Evolutionary conservation across 2,797 vertebrate genomes (phyloP).

Genomic region (Otolemur crassicaudatus): DNA sequence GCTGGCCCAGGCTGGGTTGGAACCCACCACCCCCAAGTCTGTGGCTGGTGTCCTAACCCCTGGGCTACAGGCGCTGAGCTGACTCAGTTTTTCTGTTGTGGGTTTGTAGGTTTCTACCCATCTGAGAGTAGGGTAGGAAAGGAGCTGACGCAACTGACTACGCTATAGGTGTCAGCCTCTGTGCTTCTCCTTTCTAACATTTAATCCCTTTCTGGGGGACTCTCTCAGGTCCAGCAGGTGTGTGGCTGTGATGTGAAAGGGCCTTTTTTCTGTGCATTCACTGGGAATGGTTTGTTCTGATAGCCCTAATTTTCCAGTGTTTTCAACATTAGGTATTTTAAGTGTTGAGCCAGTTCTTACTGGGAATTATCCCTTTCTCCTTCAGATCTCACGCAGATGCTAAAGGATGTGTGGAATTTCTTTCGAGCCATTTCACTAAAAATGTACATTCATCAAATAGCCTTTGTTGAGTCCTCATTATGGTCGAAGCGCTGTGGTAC

Average conservation of each 20-base stretch:
- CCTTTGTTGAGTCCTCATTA: not conserved
- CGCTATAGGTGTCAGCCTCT: not conserved
- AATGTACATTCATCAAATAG: slow-evolving; percentile 25
- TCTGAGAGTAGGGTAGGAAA: not conserved
- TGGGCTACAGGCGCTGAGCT: too few relatives aligned
- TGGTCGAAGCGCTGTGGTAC: not conserved
- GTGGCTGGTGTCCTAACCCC: too few relatives aligned
- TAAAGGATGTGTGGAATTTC: not conserved
- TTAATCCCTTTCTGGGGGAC: not conserved
- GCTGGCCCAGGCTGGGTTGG: too few relatives aligned
- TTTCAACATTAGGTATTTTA: slow-evolving; percentile 7
- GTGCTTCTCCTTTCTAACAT: not conserved
- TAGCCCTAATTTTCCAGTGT: not conserved
- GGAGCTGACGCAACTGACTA: not conserved
- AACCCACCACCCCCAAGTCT: too few relatives aligned
- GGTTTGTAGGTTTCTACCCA: not conserved
- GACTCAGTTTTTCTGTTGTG: not conserved
- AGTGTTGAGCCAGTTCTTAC: not conserved
- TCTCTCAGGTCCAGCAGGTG: not conserved
- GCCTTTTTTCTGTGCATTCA: not conserved
- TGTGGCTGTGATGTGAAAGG: not conserved
- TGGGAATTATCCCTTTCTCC: slow-evolving; percentile 23
- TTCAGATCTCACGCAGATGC: slow-evolving; percentile 54
- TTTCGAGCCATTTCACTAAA: slow-evolving; percentile 40
- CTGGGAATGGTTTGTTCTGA: slow-evolving; percentile 11